A percentile compares a stretch with the other conserved stretches of the same genome.
Conservation (phyloP, 37 sponge, comb jelly and placozoan genomes). For the Agelas oroides region DNA sequence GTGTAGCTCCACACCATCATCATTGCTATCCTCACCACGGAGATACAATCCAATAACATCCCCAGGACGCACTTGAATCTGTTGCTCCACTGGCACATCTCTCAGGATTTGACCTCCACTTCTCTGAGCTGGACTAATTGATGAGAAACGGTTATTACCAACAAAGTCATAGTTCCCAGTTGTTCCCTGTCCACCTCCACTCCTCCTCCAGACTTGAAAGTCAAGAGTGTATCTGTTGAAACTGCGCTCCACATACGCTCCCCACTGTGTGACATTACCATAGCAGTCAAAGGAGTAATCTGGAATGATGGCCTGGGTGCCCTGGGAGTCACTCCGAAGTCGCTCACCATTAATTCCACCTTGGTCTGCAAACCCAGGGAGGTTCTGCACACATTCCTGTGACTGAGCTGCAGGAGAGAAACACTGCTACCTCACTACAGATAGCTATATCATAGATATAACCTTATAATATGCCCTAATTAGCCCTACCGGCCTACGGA, state of each 20-base stretch:
- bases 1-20: neutral
- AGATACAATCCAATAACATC: constrained; percentile 51
- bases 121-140: neutral
- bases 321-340: neutral
- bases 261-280: constrained; percentile 51
- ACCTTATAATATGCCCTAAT: too few relatives aligned
- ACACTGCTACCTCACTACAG: too few relatives aligned
- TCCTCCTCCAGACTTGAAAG: constrained; percentile 64
- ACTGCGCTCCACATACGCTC: constrained; percentile 20
- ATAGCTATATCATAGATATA: too few relatives aligned
- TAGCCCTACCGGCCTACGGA: too few relatives aligned
- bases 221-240: neutral
- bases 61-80: constrained; percentile 31
- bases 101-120: neutral
- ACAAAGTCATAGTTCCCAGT: constrained; percentile 20
- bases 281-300: constrained; percentile 43
- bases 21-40: neutral
- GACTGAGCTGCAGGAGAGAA: too few relatives aligned
- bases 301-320: constrained; percentile 28
- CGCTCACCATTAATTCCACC: too few relatives aligned
- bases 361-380: too few relatives aligned
- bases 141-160: constrained; percentile 18
- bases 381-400: too few relatives aligned
- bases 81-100: constrained; percentile 7
- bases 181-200: neutral